phyloP scores from a whole-genome alignment of 1,140 invertebrate species.

The Anoplophora glabripennis region DNA sequence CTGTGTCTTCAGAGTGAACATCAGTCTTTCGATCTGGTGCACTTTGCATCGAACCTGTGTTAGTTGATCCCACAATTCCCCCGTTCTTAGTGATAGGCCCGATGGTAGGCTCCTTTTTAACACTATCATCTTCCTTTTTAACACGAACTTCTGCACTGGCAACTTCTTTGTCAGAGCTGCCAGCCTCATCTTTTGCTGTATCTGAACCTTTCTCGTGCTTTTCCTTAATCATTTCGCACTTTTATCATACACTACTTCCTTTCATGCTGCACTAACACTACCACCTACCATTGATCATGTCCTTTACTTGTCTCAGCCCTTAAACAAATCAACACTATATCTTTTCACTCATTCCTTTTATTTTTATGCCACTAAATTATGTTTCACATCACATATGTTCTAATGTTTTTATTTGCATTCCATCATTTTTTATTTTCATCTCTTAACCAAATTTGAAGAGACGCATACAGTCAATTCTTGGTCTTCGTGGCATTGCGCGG shows the following conservation, averaged over 20 bases:
- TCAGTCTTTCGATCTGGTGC: constrained; percentile 41
- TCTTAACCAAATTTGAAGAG: constrained; percentile 47
- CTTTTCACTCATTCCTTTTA: constrained; percentile 30
- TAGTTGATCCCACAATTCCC: constrained; percentile 47
- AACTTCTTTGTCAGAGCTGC: constrained; percentile 45
- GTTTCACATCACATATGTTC: constrained; percentile 48
- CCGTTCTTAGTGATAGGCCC: constrained; percentile 46
- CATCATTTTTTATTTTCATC: constrained; percentile 49
- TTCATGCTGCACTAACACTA: constrained; percentile 43
- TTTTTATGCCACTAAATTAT: constrained; percentile 41
- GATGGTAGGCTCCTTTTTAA: constrained; percentile 40
- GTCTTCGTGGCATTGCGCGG: constrained; percentile 33
- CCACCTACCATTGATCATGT: constrained; percentile 39
- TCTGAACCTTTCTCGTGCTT: constrained; percentile 49
- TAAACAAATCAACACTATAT: constrained; percentile 23
- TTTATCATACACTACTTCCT: constrained; percentile 41
- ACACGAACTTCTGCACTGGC: constrained; percentile 42
- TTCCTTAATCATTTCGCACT: constrained; percentile 48
- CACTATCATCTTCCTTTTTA: constrained; percentile 46
- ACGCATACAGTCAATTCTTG: constrained; percentile 37
- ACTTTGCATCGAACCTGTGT: constrained; percentile 46
- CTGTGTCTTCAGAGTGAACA: constrained; percentile 32
- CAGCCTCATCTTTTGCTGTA: constrained; percentile 47
- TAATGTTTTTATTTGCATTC: constrained; percentile 51
- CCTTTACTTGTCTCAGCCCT: constrained; percentile 27